Evolutionary conservation across 30 jellyfish, hydroid and myxozoan species (phyloP), one percentile per base, ranked within the genome.

Genomic region (Morbakka virulenta): DNA sequence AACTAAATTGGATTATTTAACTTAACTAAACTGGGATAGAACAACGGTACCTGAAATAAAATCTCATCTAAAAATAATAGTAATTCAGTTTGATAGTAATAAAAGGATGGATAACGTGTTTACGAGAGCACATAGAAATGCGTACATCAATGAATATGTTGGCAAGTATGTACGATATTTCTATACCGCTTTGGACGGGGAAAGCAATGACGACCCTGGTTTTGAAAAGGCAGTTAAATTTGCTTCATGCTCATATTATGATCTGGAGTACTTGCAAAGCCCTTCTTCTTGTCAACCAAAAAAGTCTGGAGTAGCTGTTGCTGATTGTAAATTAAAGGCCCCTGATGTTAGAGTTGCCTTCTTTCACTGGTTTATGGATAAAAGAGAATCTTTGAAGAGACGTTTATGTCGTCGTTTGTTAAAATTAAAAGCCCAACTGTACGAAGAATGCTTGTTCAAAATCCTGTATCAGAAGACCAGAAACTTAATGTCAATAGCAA

Each of bases 361-460:
- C 21, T 81, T 24, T 50, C 36, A 63, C 25, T 72, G 91, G 95
- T 73, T 73, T 35, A 33, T 83, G 2, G 91, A 74, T 63, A 63
- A 72, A 14, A 65, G 93, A 21, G 82, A 75, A 32, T 3, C 88
- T n/a, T 66, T 85, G 72, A 77, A 50, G 31, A 82, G 94, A n/a
- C 83, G 96, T 32, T 48, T 79, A 6, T 89, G 94, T 20, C 53
- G 72, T 31, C 26, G 31, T 33, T 3, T 51, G 31, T 82, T 82
- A 71, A 72, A 50, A 24, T 22, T 83, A 62, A 85, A 87, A 70
- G 79, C 80, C 50, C 26, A 80, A 14, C 63, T 78, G 13, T 79
- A 87, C 47, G 95, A 69, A 30, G 75, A 87, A 29, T 87, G 96
- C 89, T 87, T 23, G 76, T 4, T 6, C 96, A 87, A 64, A 70